These are phyloP conservation scores for Carassius carassius DNA, from an alignment of 2,113 vertebrate genomes.

Conservation along the genomic window DNA sequence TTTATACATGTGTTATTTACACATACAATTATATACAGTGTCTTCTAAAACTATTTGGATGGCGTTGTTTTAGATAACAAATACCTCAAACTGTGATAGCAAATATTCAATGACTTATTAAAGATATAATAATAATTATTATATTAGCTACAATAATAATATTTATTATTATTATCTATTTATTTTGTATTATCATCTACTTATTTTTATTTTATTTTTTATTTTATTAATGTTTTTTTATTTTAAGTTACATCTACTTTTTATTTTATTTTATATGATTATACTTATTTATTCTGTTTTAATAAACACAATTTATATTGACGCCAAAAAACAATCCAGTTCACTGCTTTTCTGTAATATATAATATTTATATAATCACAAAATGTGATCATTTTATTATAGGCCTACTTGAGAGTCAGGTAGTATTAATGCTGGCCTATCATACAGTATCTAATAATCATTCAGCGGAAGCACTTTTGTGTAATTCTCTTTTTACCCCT, in stretches of 20 bases:
- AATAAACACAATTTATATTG: too few species aligned
- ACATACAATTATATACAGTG: constrained; percentile 24
- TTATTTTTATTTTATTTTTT: neutral
- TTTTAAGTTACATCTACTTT: neutral
- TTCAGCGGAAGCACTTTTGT: neutral
- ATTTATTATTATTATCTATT: too few species aligned
- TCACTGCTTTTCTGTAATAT: too few species aligned
- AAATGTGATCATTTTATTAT: neutral
- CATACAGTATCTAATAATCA: neutral
- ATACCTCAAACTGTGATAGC: neutral
- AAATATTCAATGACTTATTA: neutral
- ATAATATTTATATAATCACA: neutral
- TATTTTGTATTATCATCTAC: neutral
- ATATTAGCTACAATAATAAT: neutral
- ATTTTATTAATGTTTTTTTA: too few species aligned
- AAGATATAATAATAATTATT: neutral
- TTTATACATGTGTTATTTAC: neutral
- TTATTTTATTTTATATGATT: neutral
- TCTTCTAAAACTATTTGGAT: neutral
- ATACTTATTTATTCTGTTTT: too few species aligned
- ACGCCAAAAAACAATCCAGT: too few species aligned
- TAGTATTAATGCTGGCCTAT: neutral
- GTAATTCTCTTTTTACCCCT: neutral
- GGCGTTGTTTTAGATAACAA: neutral
- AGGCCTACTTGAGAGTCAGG: neutral